These are phyloP conservation scores for Metopia argyrocephala DNA, from an alignment of 2,888 invertebrate species.

Conservation along the genomic window DNA sequence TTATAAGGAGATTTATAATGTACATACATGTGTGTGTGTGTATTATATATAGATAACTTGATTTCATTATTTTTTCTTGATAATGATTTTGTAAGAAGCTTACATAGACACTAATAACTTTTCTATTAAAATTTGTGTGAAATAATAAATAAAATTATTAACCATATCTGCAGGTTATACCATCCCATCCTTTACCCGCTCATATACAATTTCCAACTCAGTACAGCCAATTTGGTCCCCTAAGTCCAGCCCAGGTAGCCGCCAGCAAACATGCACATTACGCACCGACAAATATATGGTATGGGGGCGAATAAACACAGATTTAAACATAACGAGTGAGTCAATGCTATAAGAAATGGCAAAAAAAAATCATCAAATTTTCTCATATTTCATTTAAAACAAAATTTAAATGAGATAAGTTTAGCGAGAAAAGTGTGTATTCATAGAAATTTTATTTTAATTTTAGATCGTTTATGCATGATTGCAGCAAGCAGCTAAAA, in stretches of 20 bases:
- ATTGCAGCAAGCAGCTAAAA: slow-evolving; percentile 66
- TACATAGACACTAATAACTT: no score
- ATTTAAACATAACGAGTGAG: slow-evolving; percentile 76
- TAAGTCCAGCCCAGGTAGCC: slow-evolving; percentile 79
- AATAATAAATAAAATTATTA: slow-evolving; percentile 3
- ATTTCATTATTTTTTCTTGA: no score
- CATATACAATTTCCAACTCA: slow-evolving; percentile 88
- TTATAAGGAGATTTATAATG: no score
- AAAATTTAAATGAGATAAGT: slow-evolving; percentile 10
- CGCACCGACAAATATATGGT: slow-evolving; percentile 79
- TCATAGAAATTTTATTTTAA: neutral
- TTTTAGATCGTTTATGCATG: slow-evolving; percentile 74
- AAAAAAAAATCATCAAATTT: neutral
- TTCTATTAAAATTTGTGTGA: neutral
- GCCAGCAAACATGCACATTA: slow-evolving; percentile 79
- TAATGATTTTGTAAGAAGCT: no score
- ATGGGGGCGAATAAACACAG: slow-evolving; percentile 77
- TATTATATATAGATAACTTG: no score
- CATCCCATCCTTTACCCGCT: slow-evolving; percentile 88
- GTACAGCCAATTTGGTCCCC: slow-evolving; percentile 80
- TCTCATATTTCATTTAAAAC: neutral
- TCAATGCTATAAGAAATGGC: slow-evolving; percentile 60
- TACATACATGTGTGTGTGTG: no score
- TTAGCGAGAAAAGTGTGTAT: neutral
- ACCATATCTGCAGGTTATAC: slow-evolving; percentile 78